Evolutionary conservation across 2,888 invertebrate genomes (phyloP), one percentile per base, ranked within the genome.

Genomic region (Gisinianus flammeolus): DNA sequence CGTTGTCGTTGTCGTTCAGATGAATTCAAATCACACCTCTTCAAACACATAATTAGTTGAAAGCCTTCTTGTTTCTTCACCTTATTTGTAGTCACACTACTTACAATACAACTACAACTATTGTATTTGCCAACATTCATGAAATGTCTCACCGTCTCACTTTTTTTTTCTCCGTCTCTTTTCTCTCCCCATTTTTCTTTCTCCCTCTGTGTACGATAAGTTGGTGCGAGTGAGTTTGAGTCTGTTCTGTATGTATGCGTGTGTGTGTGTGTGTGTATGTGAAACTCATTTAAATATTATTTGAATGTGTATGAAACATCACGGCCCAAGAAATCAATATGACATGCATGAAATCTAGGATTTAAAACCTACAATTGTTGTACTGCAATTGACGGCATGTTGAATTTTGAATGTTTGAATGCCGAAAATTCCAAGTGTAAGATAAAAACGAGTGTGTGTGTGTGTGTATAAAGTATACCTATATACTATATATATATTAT

Each of bases 1-100:
- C 44, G 19, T 44, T 44, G 56, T 56, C 56, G 56, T 64, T 44
- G 44, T 44, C 44, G 10, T 26, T 26, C 44, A 73, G 44, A 64
- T 28, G 66, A 66, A 74, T 74, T 52, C 66, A 67, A 52, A 35
- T 74, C 74, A 74, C 74, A 74, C 74, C 28, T 66, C 28, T n/a
- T 28, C n/a, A 64, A 64, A 35, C 30, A 74, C 66, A 52, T 54
- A 74, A 74, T 74, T 74, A 74, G 67, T 26, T 74, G 66, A 35
- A 73, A 58, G 62, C 19, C 64, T 44, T 35, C 66, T 52, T 67
- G 30, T 67, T n/a, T 74, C 52, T 54, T 24, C 31, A 12, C 52
- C 62, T 58, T 58, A 56, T 58, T 30, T 56, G n/a, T 58, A 28
- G 33, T 58, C 33, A 19, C n/a, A 19, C 22, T 56, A 54, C 30